phyloP scores from a whole-genome alignment of 1,140 invertebrate species.

The Papilio polyxenes region DNA sequence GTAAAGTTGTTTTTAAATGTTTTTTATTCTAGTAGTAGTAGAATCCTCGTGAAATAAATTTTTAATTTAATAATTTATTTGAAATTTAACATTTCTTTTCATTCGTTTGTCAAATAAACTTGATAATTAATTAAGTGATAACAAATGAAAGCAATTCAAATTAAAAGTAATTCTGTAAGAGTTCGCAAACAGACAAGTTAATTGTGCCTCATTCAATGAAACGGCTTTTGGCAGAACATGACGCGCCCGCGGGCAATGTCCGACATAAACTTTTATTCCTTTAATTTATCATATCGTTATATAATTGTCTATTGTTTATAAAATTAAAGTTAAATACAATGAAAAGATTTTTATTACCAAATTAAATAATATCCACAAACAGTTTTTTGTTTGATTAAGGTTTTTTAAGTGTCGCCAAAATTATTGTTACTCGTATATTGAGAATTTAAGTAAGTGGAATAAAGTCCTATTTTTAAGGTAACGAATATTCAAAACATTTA shows the following conservation, averaged over 20 bases:
- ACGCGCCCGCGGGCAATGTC: background rate
- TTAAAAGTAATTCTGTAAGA: background rate
- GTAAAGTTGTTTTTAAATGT: no score
- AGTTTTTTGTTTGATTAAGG: no score
- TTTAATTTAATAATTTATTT: background rate
- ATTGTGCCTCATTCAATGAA: constrained; percentile 22
- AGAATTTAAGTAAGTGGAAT: no score
- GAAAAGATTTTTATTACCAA: background rate
- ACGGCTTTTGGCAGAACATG: constrained; percentile 10
- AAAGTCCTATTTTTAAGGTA: no score
- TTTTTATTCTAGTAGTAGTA: no score
- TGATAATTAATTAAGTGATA: background rate
- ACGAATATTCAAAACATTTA: background rate
- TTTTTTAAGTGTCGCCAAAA: no score
- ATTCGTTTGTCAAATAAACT: background rate
- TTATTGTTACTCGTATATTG: no score
- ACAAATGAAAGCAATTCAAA: constrained; percentile 13
- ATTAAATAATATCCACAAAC: no score
- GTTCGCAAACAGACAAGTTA: constrained; percentile 15
- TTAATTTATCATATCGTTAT: background rate
- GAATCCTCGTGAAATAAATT: no score
- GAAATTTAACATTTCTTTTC: background rate
- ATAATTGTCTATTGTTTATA: background rate
- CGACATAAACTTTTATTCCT: background rate
- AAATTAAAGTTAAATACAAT: background rate